A percentile compares a stretch with the other conserved stretches of the same genome.
phyloP scores from a whole-genome alignment of 2,888 invertebrate species.

The Frankliniella fusca region DNA sequence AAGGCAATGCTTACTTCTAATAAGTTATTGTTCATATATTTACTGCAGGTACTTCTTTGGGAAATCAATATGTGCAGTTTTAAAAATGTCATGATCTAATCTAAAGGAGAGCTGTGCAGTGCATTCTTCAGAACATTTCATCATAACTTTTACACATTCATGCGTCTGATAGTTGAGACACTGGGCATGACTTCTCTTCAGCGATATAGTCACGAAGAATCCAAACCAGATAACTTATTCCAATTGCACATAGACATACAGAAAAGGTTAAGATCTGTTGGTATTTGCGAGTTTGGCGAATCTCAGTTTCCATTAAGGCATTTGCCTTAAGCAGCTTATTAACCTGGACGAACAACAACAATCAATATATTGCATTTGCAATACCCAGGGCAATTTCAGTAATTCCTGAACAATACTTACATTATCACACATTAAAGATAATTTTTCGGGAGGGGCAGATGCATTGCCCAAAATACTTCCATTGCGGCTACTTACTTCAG shows the following conservation, averaged over 20 bases:
- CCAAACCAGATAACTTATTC: background rate
- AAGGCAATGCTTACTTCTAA: background rate
- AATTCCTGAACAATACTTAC: background rate
- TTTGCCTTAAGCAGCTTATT: constrained; percentile 1
- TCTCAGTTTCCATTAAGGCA: background rate
- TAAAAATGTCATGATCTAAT: background rate
- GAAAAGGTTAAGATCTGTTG: background rate
- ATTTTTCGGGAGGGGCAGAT: background rate
- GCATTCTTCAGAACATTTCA: background rate
- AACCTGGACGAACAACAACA: too few species aligned
- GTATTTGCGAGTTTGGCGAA: background rate
- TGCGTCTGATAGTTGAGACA: background rate
- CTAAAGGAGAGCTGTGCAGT: background rate
- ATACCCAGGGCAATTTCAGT: too few species aligned
- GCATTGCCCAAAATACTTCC: background rate
- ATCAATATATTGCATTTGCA: too few species aligned
- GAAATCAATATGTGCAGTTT: background rate
- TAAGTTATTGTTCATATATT: background rate
- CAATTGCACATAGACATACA: background rate
- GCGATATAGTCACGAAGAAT: background rate
- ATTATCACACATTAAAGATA: background rate
- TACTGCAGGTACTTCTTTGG: background rate
- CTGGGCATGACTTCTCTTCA: background rate
- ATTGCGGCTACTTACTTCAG: background rate
- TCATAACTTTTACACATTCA: background rate